Conservation (phyloP, 2,113 vertebrate species). For the Canis aureus region DNA sequence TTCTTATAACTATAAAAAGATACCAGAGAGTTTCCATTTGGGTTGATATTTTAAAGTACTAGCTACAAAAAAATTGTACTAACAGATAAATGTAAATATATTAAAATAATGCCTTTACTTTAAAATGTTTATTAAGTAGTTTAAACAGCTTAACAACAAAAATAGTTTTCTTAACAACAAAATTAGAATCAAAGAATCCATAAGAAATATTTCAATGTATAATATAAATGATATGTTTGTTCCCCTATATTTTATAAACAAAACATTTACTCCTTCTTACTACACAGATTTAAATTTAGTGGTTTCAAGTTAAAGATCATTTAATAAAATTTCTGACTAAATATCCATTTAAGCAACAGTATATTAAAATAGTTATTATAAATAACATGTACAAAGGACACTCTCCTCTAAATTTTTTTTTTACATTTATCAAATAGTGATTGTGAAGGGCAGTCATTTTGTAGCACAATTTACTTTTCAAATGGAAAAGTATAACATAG, state of each 20-base stretch:
- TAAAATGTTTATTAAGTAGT: slow-evolving; percentile 26
- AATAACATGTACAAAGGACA: slow-evolving; percentile 10
- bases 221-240: neutral
- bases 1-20: slow-evolving; percentile 12
- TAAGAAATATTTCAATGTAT: neutral
- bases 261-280: slow-evolving; percentile 20
- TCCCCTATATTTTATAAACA: slow-evolving; percentile 41
- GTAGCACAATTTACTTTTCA: neutral
- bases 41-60: neutral
- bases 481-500: neutral
- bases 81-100: neutral
- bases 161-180: neutral
- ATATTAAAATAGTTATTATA: neutral
- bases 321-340: slow-evolving; percentile 31
- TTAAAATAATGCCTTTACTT: neutral
- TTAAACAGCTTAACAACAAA: neutral
- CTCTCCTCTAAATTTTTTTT: neutral
- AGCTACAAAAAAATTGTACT: neutral
- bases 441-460: neutral
- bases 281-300: neutral
- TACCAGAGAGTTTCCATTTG: neutral
- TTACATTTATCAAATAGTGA: slow-evolving; percentile 8
- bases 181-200: slow-evolving; percentile 9
- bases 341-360: neutral
- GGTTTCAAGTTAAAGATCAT: slow-evolving; percentile 32